Base-by-base conservation (phyloP, 2,113 vertebrate species). In the Rhadina sibilatrix region DNA sequence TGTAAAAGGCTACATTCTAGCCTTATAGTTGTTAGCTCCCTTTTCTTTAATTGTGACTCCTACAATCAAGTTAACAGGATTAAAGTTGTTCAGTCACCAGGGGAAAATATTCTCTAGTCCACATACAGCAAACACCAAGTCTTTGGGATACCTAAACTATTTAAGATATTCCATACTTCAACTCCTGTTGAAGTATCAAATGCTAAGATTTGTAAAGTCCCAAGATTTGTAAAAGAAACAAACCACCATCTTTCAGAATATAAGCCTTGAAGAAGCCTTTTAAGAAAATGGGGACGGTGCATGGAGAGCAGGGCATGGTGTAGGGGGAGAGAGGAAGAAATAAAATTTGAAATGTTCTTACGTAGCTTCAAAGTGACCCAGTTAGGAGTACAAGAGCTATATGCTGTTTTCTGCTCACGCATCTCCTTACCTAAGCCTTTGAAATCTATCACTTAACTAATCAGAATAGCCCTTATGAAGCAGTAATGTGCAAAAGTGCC, bases 251-350 rank as follows among this genome's bases (percentile, higher is more conserved):
- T 85, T 85, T 57, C n/a, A 93, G 81, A 93, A 74, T 20, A 23
- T 2, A 66, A 52, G 21, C 5, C 9, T 17, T 33, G 42, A 66
- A 40, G 38, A 40, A 40, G 40, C 40, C 52, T 68, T 80, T 56
- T 30, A 69, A 80, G 65, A 8, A 25, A 54, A 46, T 31, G 7
- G 5, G 35, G 30, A 1, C 1, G 1, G 40, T 40, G 13, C 40
- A 40, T 40, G 10, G 8, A 3, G 2, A 7, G 47, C 2, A 15
- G 25, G 15, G 49, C 2, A 50, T n/a, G 24, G 2, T 1, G 1
- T 8, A 6, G 3, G 2, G 3, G 12, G 33, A 25, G 8, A 25
- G 46, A 44, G 8, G 8, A 14, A 14, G n/a, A 40, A 47, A 79
- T 13, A 42, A 42, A 30, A 8, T 8, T 47, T 19, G 16, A 44